A percentile compares a stretch with the other conserved stretches of the same genome.
Conservation (phyloP, 2,113 vertebrate genomes). For the Antechinus flavipes region DNA sequence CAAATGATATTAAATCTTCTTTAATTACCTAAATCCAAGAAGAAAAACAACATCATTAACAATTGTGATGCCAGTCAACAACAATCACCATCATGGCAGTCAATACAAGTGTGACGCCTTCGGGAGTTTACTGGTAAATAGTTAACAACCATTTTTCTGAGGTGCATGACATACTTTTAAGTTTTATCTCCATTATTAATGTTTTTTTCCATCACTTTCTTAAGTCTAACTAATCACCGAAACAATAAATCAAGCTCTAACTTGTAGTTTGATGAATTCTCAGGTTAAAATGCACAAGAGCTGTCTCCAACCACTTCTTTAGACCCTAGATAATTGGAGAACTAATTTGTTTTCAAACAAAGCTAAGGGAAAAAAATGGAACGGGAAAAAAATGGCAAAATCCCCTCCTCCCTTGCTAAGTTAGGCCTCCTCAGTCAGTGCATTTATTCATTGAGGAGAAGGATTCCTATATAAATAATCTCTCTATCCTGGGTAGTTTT, state of each 20-base stretch:
- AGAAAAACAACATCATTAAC: background rate
- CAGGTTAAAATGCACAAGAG: background rate
- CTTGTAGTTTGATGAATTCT: background rate
- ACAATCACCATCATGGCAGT: background rate
- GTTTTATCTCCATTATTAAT: background rate
- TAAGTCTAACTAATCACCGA: background rate
- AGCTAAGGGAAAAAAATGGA: background rate
- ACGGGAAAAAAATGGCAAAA: background rate
- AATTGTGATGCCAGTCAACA: background rate
- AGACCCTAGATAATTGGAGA: background rate
- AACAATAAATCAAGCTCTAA: background rate
- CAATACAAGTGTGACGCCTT: background rate
- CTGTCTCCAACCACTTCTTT: background rate
- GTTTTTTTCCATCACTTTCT: background rate
- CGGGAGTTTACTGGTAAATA: background rate
- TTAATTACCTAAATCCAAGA: background rate
- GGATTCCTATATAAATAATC: background rate
- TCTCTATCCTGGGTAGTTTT: background rate
- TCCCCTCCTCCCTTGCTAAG: background rate
- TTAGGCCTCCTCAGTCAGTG: background rate
- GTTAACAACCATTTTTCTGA: background rate
- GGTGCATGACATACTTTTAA: background rate
- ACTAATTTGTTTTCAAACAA: background rate
- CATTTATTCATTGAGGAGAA: background rate
- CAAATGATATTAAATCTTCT: conserved; percentile 15